Conservation (phyloP, 2,888 invertebrate species). For the Drosophila demipolita region DNA sequence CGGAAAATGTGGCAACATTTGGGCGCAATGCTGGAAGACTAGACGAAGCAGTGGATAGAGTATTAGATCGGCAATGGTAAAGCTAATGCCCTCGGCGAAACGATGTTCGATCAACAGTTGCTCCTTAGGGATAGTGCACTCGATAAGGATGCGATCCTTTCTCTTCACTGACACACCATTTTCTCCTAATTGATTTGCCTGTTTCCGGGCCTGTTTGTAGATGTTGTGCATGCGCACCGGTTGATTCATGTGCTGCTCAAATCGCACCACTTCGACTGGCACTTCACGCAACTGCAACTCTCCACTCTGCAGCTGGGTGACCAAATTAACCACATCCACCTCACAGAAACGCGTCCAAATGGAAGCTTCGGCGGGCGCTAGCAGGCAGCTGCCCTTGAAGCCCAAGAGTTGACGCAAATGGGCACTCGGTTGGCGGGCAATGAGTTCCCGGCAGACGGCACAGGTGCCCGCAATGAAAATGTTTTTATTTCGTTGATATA, state of each 20-base stretch:
- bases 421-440: constrained; percentile 84
- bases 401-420: constrained; percentile 87
- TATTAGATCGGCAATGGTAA: constrained; percentile 94
- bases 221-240: constrained; percentile 95
- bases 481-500: constrained; percentile 85
- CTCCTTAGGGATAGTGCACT: constrained; percentile 84
- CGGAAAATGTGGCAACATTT: constrained; percentile 86
- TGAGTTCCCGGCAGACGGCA: constrained; percentile 89
- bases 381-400: constrained; percentile 91
- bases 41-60: constrained; percentile 90
- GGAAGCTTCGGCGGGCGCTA: constrained; percentile 93
- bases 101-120: constrained; percentile 86
- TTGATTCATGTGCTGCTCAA: constrained; percentile 93
- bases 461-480: constrained; percentile 92
- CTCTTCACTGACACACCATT: constrained; percentile 58
- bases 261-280: constrained; percentile 90
- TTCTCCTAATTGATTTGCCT: constrained; percentile 83
- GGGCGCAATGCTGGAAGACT: constrained; percentile 85
- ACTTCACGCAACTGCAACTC: constrained; percentile 83
- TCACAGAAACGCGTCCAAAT: constrained; percentile 97
- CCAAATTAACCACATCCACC: constrained; percentile 89
- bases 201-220: constrained; percentile 89
- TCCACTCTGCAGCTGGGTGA: constrained; percentile 84
- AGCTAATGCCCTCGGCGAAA: constrained; percentile 93
- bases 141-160: constrained; percentile 85